Evolutionary conservation across 1,140 invertebrate species (phyloP).

Genomic region (Bombus waltoni): DNA sequence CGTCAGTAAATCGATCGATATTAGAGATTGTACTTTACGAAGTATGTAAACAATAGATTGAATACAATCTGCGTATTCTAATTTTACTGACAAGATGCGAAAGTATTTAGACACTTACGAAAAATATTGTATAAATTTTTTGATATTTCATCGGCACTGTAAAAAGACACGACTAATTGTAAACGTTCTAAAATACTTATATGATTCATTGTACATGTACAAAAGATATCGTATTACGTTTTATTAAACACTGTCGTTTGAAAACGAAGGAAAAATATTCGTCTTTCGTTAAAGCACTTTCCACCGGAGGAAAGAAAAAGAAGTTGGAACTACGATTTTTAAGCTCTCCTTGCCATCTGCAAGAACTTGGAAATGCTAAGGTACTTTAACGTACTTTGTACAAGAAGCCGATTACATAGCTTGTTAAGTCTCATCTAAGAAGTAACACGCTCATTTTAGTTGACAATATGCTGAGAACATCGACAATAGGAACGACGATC

Average conservation of each 20-base stretch:
- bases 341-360: conserved; percentile 8
- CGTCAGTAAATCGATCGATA: conserved; percentile 54
- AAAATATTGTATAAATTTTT: not conserved
- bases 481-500: conserved; percentile 26
- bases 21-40: conserved; percentile 30
- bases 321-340: conserved; percentile 24
- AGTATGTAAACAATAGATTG: conserved; percentile 9
- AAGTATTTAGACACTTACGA: not conserved
- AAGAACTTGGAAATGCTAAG: conserved; percentile 19
- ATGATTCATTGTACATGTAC: too few relatives aligned
- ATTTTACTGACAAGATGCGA: conserved; percentile 9
- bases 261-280: not conserved
- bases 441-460: conserved; percentile 41
- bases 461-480: conserved; percentile 24
- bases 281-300: conserved; percentile 1
- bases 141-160: not conserved
- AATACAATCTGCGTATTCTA: conserved; percentile 49
- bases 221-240: not conserved
- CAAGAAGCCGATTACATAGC: conserved; percentile 62
- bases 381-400: conserved; percentile 52
- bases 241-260: not conserved
- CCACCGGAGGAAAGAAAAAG: not conserved
- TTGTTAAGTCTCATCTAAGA: conserved; percentile 62
- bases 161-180: not conserved
- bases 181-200: too few relatives aligned